Evolutionary conservation across 1,140 invertebrate species (phyloP).

Genomic region (Eubasilissa regina): DNA sequence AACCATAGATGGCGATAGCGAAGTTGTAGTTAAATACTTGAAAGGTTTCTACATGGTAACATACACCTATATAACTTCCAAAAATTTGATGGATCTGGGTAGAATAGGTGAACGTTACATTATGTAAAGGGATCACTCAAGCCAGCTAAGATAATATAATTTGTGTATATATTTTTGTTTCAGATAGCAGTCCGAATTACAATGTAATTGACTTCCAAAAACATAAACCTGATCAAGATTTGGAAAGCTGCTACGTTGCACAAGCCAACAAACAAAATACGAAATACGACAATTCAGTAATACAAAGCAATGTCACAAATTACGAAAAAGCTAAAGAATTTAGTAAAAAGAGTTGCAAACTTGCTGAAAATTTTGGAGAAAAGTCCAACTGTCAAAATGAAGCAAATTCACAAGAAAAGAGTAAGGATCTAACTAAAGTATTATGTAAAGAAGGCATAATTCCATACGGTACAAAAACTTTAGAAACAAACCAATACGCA

Average conservation of each 20-base stretch:
- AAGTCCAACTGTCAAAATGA: background rate
- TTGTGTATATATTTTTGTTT: background rate
- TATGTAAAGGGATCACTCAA: too few species aligned
- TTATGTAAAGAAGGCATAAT: background rate
- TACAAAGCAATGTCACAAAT: background rate
- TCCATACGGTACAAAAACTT: background rate
- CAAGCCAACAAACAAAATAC: background rate
- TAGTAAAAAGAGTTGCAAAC: slow-evolving; percentile 3
- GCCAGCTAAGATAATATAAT: too few species aligned
- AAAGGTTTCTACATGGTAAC: too few species aligned
- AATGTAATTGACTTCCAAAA: slow-evolving; percentile 21
- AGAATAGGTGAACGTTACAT: too few species aligned
- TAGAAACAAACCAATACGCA: background rate
- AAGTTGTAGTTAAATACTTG: too few species aligned
- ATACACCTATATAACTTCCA: too few species aligned
- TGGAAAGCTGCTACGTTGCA: background rate
- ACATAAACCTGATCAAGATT: background rate
- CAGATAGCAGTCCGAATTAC: slow-evolving; percentile 12
- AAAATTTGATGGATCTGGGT: too few species aligned
- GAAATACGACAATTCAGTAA: background rate
- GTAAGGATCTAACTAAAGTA: background rate
- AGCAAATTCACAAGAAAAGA: background rate
- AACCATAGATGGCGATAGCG: too few species aligned
- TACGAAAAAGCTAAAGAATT: slow-evolving; percentile 7
- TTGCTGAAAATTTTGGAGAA: background rate